Evolutionary conservation across 2,113 vertebrate species (phyloP), one percentile per base, ranked within the genome.

Genomic region (Callionymus lyra): DNA sequence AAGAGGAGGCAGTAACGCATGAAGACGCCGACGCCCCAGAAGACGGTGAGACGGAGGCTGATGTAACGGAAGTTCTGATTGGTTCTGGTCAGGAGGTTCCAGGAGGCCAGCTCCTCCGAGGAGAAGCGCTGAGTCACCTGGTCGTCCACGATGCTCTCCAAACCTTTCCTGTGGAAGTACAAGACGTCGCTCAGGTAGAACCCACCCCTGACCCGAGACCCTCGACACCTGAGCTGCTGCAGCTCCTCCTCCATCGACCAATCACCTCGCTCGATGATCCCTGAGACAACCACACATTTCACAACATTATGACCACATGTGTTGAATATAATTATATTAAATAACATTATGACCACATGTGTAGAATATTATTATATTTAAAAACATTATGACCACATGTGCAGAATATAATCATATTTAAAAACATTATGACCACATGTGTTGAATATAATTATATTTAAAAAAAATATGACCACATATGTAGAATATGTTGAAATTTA

Each of bases 121-220:
- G 89, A 88, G 70, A 96, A 96, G 34, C 90, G 79, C 57, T 93
- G 93, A 55, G 91, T 97, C 83, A 97, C 91, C 65, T 97, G 91
- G 5, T 96, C 93, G 0, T 97, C 93, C 82, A 96, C 87, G 39
- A 94, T 94, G 75, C 88, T 93, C 83, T 92, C 91, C 6, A 93
- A 84, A 1, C 90, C 92, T 50, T 90, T 90, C 27, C 87, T 87
- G 80, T 88, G 93, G 71, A 96, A 94, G 49, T 87, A 90, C 72
- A 96, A 85, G 65, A 93, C 89, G 50, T 97, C 92, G 0, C 88
- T 88, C 63, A 96, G 85, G 59, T 91, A 88, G 31, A 94, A 94
- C 71, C 89, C 87, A 0, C 84, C 80, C 6, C 84, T 51, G 4
- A 63, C 35, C 31, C 82, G 72, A 59, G 82, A 85, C 79, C 79